Percentiles rank a stretch among this genome's conserved stretches.
Evolutionary conservation across 2,797 vertebrate genomes (phyloP).

Genomic region (Carapus acus): DNA sequence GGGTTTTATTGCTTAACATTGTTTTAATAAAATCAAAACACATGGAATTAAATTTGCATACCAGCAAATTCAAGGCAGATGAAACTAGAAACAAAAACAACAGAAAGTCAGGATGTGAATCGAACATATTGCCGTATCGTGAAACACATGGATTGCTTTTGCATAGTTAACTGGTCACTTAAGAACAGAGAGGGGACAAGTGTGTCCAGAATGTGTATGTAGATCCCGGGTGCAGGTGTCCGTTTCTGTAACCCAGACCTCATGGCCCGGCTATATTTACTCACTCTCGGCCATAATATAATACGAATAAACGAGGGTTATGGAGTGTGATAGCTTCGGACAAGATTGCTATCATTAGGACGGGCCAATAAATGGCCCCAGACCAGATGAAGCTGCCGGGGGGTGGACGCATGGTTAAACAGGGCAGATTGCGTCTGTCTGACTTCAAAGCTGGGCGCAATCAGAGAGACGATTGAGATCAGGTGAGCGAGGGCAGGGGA

Average conservation of each 20-base stretch:
- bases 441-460: slow-evolving; percentile 43
- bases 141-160: not conserved
- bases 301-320: slow-evolving; percentile 33
- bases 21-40: too few relatives aligned
- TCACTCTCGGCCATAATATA: slow-evolving; percentile 36
- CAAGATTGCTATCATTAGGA: slow-evolving; percentile 54
- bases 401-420: slow-evolving; percentile 27
- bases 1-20: too few relatives aligned
- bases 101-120: slow-evolving; percentile 10
- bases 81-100: not conserved
- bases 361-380: slow-evolving; percentile 35
- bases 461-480: slow-evolving; percentile 34
- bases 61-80: too few relatives aligned
- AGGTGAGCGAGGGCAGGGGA: slow-evolving; percentile 11
- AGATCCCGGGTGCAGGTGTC: slow-evolving; percentile 12
- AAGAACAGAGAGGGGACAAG: not conserved
- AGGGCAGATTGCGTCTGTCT: slow-evolving; percentile 13
- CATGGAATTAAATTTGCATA: too few relatives aligned
- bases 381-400: slow-evolving; percentile 27
- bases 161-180: not conserved
- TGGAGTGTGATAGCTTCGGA: slow-evolving; percentile 44
- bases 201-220: not conserved
- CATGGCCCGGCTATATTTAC: slow-evolving; percentile 34
- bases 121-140: slow-evolving; percentile 17
- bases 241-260: slow-evolving; percentile 5